These are phyloP conservation scores for Sinocyclocheilus grahami DNA, from an alignment of 2,113 vertebrate genomes.

Conservation along the genomic window DNA sequence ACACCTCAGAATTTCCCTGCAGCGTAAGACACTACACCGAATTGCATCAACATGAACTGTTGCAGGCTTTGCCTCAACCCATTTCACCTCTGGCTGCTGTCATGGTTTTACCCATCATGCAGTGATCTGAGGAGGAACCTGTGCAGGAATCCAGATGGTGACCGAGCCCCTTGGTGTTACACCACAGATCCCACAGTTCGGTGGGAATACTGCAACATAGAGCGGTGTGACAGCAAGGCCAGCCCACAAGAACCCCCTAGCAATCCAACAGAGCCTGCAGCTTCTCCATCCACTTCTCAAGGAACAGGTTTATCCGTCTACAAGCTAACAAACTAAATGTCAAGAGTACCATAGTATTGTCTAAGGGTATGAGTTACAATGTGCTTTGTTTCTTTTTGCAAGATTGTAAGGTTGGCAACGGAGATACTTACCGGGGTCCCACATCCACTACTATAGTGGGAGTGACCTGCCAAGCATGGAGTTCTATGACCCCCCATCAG, in stretches of 20 bases:
- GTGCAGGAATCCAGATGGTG: conserved; percentile 90
- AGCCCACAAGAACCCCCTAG: background rate
- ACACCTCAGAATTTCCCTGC: conserved; percentile 75
- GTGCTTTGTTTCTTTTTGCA: conserved; percentile 28
- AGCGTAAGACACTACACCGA: conserved; percentile 70
- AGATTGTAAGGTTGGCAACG: conserved; percentile 84
- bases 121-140: conserved; percentile 87
- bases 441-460: conserved; percentile 78
- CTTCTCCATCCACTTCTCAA: too few relatives aligned
- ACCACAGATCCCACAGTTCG: conserved; percentile 86
- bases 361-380: background rate
- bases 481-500: conserved; percentile 80
- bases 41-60: conserved; percentile 25
- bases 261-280: fast-evolving
- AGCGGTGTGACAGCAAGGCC: conserved; percentile 70
- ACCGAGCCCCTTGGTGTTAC: conserved; percentile 90
- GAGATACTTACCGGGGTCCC: conserved; percentile 82
- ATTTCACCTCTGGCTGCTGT: background rate
- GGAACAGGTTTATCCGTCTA: background rate
- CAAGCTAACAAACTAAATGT: background rate
- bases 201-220: conserved; percentile 90
- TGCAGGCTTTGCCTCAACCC: background rate
- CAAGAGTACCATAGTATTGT: background rate
- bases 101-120: conserved; percentile 45
- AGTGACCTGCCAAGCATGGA: conserved; percentile 89